Base-by-base conservation (phyloP, 2,797 vertebrate species). In the Menidia menidia region DNA sequence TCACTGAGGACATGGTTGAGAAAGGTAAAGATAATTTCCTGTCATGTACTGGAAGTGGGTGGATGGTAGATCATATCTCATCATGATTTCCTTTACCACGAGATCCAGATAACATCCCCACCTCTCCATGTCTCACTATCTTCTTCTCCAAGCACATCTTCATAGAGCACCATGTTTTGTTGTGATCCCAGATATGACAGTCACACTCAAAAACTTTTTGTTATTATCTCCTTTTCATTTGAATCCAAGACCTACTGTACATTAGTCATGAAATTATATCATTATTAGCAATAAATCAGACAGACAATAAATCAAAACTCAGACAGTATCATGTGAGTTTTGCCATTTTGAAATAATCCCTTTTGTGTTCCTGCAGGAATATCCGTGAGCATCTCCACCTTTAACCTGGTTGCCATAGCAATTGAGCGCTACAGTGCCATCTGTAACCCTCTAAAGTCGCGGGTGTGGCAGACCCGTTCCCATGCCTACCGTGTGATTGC, bases 371-470 rank as follows among this genome's bases (percentile, higher is more conserved):
- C 44, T 42, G 18, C 93, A 98, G 97, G 96, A n/a, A 94, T 97
- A 79, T 98, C 97, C 0, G 97, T 99, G 39, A 97, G 97, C 42
- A 97, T 98, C 68, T 98, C 97, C 77, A 98, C 97, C 4, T 96
- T 98, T 76, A 98, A 95, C 89, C 93, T 99, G 59, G 96, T 98
- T 84, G 97, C 97, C 91, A 98, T 99, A 19, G 96, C 97, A 55
- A 95, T 98, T 13, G 97, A 99, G 86, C 95, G 97, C 47, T 97
- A 98, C 93, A 98, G 96, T 33, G 97, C 97, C 86, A 98, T 98
- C 92, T 98, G 97, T 84, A 96, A 97, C 81, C 97, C 97, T 0
- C 88, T 99, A 80, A 96, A 97, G 89, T 97, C 97, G 0, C 93
- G 97, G 0, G 96, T 94, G 43, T 99, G 97, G 97, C 97, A 99